Percentiles rank a stretch among this genome's conserved stretches.
Conservation (phyloP, 1,140 invertebrate genomes). For the Holcopasites calliopsidis region DNA sequence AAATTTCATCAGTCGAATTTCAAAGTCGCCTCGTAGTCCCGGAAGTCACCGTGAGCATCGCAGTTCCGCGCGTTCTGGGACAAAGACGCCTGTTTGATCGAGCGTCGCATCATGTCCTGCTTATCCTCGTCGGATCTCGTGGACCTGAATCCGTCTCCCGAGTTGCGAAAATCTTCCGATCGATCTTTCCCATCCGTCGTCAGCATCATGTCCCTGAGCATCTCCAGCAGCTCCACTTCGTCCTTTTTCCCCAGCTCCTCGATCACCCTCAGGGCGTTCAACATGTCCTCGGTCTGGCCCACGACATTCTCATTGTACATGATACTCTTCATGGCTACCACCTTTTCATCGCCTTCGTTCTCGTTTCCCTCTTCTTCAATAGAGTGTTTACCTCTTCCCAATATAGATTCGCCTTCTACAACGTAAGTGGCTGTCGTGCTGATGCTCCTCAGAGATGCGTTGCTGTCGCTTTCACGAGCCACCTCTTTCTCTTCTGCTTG, state of each 20-base stretch:
- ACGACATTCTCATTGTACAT: neutral
- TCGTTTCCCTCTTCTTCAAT: neutral
- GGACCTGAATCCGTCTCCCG: conserved; percentile 10
- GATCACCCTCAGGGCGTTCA: neutral
- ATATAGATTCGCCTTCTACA: neutral
- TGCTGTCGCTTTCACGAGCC: neutral
- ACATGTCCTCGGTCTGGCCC: neutral
- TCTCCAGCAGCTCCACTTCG: conserved; percentile 14
- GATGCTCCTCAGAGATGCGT: conserved; percentile 13
- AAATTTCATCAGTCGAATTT: neutral
- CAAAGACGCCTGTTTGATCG: neutral
- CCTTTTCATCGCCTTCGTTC: neutral
- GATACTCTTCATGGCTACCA: neutral
- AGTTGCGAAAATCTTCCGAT: neutral
- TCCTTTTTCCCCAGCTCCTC: conserved; percentile 11
- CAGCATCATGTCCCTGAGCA: conserved; percentile 18
- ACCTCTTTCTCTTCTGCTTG: no score
- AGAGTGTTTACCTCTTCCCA: neutral
- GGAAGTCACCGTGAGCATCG: neutral
- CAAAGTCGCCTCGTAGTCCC: neutral
- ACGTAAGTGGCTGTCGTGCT: conserved; percentile 20
- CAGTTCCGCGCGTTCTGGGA: neutral
- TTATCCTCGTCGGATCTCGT: conserved; percentile 11
- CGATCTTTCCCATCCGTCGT: neutral
- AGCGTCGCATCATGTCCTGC: neutral